Evolutionary conservation across 2,113 vertebrate species (phyloP), one percentile per base, ranked within the genome.

Genomic region (Lepus europaeus): DNA sequence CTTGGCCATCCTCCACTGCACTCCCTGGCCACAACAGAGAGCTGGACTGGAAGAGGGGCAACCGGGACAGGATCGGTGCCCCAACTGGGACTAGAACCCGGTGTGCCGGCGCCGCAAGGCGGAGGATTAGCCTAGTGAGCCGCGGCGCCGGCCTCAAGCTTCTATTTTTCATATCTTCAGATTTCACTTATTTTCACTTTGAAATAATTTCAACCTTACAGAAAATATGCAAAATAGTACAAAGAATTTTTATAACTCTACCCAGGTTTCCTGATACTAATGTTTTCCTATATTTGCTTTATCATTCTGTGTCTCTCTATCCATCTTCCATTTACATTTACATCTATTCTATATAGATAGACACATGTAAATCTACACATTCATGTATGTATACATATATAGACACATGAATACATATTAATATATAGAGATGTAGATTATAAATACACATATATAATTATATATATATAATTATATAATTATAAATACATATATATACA

Each of bases 121-220:
- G 33, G 33, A 33, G 33, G 33, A 33, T 33, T 2, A 33, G 33
- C 33, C 33, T 33, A 33, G 33, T 33, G 33, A 33, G 33, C 33
- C 33, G 33, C 33, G 33, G 33, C 33, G 33, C 33, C 33, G 33
- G 33, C 33, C 33, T 36, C 45, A 45, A 68, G 39, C 69, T 90
- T 63, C 63, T 79, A 85, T 53, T 78, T 45, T 85, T 51, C 3
- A 56, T 53, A 56, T 73, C 86, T 94, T 73, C 8, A 79, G 45
- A 16, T 36, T 53, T 93, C 73, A 81, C 31, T 81, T 39, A 49
- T 22, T 76, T 88, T 69, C 27, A 53, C 11, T 79, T 78, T 61
- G 33, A 89, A 81, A 36, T 86, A 70, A 93, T 85, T 88, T 93
- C 56, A 86, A 20, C n/a, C 39, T 77, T 81, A 82, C 5, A 66